Conservation (phyloP, 2,113 vertebrate genomes). For the Ammodytes marinus region DNA sequence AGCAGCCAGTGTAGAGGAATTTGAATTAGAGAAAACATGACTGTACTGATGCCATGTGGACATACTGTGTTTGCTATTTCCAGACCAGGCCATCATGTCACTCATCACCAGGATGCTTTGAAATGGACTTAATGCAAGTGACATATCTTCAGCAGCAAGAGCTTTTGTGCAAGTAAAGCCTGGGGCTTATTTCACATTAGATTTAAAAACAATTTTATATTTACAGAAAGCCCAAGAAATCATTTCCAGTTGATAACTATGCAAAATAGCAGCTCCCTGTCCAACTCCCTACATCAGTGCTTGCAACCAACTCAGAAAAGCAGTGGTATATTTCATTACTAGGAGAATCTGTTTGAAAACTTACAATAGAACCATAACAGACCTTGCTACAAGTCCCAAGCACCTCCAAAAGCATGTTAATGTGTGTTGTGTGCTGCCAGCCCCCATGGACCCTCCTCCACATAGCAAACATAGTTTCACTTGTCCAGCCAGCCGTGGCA, state of each 20-base stretch:
- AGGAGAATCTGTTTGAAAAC: not conserved
- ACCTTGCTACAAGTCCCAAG: not conserved
- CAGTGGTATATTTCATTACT: not conserved
- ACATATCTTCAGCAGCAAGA: constrained; percentile 13
- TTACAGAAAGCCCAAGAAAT: constrained; percentile 21
- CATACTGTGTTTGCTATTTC: constrained; percentile 39
- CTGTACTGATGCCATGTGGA: not conserved
- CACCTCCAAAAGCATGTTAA: constrained; percentile 19
- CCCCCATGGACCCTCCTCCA: constrained; percentile 49
- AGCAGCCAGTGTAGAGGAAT: not conserved
- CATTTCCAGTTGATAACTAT: not conserved
- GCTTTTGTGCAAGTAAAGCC: not conserved
- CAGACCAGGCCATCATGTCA: constrained; percentile 29
- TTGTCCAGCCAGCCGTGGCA: constrained; percentile 48
- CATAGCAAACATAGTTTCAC: constrained; percentile 73
- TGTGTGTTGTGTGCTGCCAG: constrained; percentile 32
- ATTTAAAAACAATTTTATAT: constrained; percentile 21
- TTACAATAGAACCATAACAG: constrained; percentile 7
- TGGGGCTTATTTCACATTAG: constrained; percentile 19
- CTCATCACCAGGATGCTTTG: constrained; percentile 31
- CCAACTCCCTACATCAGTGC: not conserved
- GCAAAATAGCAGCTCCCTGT: not conserved
- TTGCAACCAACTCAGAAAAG: not conserved
- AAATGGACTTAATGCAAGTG: constrained; percentile 22
- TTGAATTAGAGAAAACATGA: constrained; percentile 2